Evolutionary conservation across 2,888 invertebrate genomes (phyloP), one percentile per base, ranked within the genome.

Genomic region (Cheilosia grossa): DNA sequence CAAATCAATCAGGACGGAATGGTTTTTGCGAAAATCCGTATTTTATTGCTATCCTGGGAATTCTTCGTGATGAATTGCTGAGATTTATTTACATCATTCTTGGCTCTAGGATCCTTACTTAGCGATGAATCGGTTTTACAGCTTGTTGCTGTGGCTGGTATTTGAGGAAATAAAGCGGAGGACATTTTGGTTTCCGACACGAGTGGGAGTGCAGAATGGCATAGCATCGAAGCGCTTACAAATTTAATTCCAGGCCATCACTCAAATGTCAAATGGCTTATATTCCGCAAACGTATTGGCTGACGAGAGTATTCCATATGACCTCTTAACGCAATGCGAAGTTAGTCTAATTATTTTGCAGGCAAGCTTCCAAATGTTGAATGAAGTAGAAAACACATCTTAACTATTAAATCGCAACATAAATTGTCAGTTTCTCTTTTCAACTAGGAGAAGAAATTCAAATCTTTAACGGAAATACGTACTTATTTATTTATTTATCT

Each of bases 1-100:
- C 85, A 85, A 85, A 85, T 85, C 85, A 81, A 85, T 81, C 81
- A 80, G 75, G 66, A 49, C 64, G 74, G 79, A 83, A 80, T 80
- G 79, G 83, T 83, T 83, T 83, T 54, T 69, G 49, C 54, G 49
- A 79, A 67, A 66, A 51, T 80, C 54, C 24, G 47, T 85, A 27
- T 80, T 80, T 81, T 85, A 75, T 81, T 75, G 61, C 75, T 70
- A 49, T 80, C 74, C 80, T 66, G 75, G 85, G 81, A 81, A 75
- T 81, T 85, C 70, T 42, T 54, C 13, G 74, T 85, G 85, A 85
- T 85, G 85, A 85, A 85, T 85, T 81, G 85, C 70, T 80, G 70
- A 70, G 81, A 85, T 85, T 85, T 81, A 81, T 85, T 85, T 81
- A 70, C 64, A 74, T 58, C 40, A 10, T 64, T 78, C 5, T 72